Evolutionary conservation across 2,888 invertebrate genomes (phyloP), one percentile per base, ranked within the genome.

Genomic region (Dimorphilus gyrociliatus): DNA sequence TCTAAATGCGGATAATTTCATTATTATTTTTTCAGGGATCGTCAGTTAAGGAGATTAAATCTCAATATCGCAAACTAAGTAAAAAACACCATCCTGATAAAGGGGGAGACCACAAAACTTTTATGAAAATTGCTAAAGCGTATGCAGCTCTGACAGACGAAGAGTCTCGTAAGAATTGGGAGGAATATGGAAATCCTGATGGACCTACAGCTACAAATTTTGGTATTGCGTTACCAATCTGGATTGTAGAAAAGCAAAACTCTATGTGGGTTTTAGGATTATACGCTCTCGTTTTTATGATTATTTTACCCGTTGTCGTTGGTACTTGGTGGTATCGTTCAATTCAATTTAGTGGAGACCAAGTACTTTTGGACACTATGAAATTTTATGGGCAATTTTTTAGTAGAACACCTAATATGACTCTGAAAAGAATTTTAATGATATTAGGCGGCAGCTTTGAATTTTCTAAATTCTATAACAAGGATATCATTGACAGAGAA

Each of bases 311-410:
- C 0, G 49, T 57, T 39, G 81, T 85, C 38, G 69, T 70, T 46
- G 94, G 94, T 27, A 81, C 81, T 46, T 97, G 97, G 97, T 97
- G 97, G 97, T 92, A 94, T 63, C 75, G 82, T 35, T 90, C 90
- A 36, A 94, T 94, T 46, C 77, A 84, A 47, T 99, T 81, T 65
- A 88, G 88, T 33, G 88, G 88, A 36, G 94, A 97, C 60, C 82
- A 90, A 70, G 88, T 62, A 2, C 67, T 99, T 10, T 65, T 97
- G 36, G 85, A 90, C 53, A 99, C 97, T n/a, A 84, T 88, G 4
- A 80, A 86, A 59, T 74, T 94, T 69, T 97, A 90, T 63, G 85
- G 81, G 58, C 84, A 78, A 57, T 92, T 86, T 64, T 81, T 94
- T 58, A 80, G 86, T 55, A 88, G 88, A 67, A 90, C 88, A 5